Evolutionary conservation across 2,797 vertebrate genomes (phyloP).

Genomic region (Pantherophis alleghaniensis): DNA sequence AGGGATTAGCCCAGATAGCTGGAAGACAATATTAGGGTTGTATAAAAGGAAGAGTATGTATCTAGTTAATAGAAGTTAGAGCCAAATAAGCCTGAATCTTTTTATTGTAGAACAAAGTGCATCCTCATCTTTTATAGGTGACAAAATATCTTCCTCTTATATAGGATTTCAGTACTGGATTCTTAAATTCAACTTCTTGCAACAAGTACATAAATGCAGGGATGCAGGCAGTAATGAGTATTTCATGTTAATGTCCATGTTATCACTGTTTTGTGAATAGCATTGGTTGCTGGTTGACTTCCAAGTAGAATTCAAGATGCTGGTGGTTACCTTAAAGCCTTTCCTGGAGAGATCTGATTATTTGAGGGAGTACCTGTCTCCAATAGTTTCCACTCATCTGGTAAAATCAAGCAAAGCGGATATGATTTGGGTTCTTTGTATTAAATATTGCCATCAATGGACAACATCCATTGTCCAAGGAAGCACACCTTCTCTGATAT

Average conservation of each 20-base stretch:
- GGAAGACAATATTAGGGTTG: neutral
- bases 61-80: neutral
- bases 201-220: neutral
- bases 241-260: neutral
- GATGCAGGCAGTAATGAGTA: neutral
- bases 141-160: neutral
- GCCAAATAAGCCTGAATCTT: neutral
- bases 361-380: neutral
- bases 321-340: neutral
- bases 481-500: neutral
- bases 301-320: neutral
- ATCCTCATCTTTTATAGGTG: neutral
- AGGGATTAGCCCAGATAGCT: neutral
- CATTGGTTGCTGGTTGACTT: neutral
- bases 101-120: neutral
- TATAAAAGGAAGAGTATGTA: neutral
- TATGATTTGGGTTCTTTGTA: neutral
- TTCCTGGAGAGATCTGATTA: neutral
- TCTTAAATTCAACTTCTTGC: neutral
- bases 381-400: neutral
- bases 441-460: neutral
- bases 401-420: neutral
- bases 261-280: neutral
- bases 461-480: neutral
- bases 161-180: neutral